Conservation (phyloP, 1,140 invertebrate species). For the Drosophila orosa region DNA sequence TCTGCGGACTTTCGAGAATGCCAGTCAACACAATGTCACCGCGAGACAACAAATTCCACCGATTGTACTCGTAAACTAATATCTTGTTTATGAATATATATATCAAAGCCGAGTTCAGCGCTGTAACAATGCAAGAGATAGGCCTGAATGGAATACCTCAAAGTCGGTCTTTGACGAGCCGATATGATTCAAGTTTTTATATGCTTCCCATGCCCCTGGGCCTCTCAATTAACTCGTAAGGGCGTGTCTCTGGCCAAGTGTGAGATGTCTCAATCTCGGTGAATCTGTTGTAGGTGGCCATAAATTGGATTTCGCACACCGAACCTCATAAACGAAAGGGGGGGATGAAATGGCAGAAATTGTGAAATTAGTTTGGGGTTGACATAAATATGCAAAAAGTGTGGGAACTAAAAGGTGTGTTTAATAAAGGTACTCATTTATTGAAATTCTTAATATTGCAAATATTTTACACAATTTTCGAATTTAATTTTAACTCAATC, state of each 20-base stretch:
- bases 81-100: constrained; percentile 1
- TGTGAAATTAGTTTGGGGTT: background rate
- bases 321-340: constrained; percentile 5
- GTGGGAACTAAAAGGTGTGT: background rate
- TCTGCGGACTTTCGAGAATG: constrained; percentile 30
- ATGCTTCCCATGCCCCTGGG: constrained; percentile 35
- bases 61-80: constrained; percentile 6
- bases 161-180: constrained; percentile 3
- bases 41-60: constrained; percentile 4
- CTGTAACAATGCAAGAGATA: constrained; percentile 21
- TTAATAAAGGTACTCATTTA: background rate
- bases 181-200: constrained; percentile 2
- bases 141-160: constrained; percentile 24
- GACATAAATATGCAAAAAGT: background rate
- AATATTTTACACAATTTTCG: background rate
- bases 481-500: too few species aligned
- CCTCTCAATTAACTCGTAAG: constrained; percentile 20
- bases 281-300: constrained; percentile 21
- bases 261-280: constrained; percentile 25
- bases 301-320: constrained; percentile 20
- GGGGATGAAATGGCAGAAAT: background rate
- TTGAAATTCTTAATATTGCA: background rate
- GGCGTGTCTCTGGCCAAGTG: constrained; percentile 28
- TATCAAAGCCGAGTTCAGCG: background rate
- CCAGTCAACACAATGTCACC: constrained; percentile 17